A percentile compares a stretch with the other conserved stretches of the same genome.
These are phyloP conservation scores for Eidolon helvum DNA, from an alignment of 2,113 vertebrate species.

Conservation along the genomic window DNA sequence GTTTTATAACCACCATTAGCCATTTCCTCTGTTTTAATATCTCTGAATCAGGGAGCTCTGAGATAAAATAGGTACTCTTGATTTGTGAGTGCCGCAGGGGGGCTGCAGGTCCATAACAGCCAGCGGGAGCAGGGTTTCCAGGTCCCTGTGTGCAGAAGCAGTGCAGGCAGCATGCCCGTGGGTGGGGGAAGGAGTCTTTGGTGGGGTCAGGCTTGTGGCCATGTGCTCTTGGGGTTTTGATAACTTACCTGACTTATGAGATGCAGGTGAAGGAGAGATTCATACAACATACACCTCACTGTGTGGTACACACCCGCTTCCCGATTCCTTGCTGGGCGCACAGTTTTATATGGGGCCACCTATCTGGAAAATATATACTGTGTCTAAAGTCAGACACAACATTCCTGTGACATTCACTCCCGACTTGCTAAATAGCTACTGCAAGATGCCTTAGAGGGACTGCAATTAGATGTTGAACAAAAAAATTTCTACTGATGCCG, in stretches of 20 bases:
- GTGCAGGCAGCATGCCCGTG: fast-evolving
- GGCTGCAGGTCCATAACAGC: not conserved
- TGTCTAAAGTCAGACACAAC: not conserved
- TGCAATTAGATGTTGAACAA: not conserved
- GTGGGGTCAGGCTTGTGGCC: not conserved
- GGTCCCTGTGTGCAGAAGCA: not conserved
- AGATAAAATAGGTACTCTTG: not conserved
- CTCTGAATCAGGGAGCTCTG: not conserved
- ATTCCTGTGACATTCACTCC: not conserved
- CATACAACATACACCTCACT: not conserved
- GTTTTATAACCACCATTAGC: not conserved
- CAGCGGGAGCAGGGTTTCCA: not conserved
- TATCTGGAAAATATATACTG: not conserved
- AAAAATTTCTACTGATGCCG: not conserved
- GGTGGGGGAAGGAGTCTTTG: not conserved
- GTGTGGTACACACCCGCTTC: not conserved
- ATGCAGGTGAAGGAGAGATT: not conserved
- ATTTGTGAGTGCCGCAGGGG: not conserved
- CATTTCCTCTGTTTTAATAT: not conserved
- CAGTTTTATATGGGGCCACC: not conserved
- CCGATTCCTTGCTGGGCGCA: not conserved
- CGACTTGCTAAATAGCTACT: not conserved
- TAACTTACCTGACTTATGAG: not conserved
- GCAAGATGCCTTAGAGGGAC: fast-evolving
- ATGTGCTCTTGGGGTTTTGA: not conserved